Base-by-base conservation (phyloP, 2,113 vertebrate genomes). In the Holacanthus passer region DNA sequence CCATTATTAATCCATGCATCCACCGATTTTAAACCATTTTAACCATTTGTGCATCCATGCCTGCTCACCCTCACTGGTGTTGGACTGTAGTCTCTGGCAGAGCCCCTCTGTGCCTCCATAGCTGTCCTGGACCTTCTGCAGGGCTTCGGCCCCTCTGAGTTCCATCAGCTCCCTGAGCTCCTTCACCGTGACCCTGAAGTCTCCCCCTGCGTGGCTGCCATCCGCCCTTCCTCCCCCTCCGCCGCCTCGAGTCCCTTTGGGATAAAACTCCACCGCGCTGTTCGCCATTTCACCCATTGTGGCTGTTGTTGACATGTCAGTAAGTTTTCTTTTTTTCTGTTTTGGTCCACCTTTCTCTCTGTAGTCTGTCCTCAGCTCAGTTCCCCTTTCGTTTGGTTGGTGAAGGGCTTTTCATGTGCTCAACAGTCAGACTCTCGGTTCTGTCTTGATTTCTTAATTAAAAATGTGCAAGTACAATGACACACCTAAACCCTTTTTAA, bases 221-320 rank as follows among this genome's bases (percentile, higher is more conserved):
- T 95, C 95, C 16, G 89, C 84, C 60, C 90, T 78, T 48, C 85
- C 90, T 56, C 81, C 75, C 71, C 88, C 91, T 41, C 80, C 58
- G 7, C 88, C 67, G 24, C 85, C 91, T 56, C 93, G 90, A 66
- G 92, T 94, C 82, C 94, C 92, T 88, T 97, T 97, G 82, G 97
- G 96, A 88, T 96, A 96, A 92, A 97, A 96, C 91, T 97, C 97
- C 83, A 97, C 96, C n/a, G 96, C 94, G 22, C 97, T 98, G 94
- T 97, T 98, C 37, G 96, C 96, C 94, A 97, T 95, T 87, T 98
- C 97, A 1, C 96, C 97, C 96, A 98, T 97, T 0, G 94, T 95
- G 79, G 89, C 93, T 56, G 92, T 95, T 35, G 93, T 94, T 67
- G 95, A 95, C 94, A 95, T 95, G 77, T 89, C 91, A 88, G 77